Conservation (phyloP, 2,888 invertebrate genomes). For the Scelioninae gen. 1 region DNA sequence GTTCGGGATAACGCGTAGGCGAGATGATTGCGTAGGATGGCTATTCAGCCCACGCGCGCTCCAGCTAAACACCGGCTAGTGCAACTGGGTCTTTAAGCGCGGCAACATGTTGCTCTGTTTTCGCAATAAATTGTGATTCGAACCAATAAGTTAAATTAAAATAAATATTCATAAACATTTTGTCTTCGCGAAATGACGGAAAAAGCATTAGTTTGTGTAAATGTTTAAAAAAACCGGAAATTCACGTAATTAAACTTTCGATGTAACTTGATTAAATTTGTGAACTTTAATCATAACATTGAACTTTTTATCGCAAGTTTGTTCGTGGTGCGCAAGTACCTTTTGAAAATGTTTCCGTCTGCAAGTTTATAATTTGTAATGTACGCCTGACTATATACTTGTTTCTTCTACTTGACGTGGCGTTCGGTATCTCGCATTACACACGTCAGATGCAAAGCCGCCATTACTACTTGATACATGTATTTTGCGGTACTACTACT, state of each 20-base stretch:
- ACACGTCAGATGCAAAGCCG: constrained; percentile 29
- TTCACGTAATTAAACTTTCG: neutral
- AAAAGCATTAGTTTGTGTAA: no score
- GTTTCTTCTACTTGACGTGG: constrained; percentile 30
- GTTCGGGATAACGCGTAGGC: no score
- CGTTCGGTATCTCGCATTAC: constrained; percentile 11
- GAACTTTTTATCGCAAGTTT: neutral
- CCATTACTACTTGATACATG: constrained; percentile 19
- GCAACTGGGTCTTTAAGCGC: neutral
- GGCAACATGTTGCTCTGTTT: constrained; percentile 1
- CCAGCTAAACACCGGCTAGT: neutral
- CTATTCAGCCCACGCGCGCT: neutral
- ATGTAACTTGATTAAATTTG: neutral
- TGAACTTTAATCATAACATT: neutral
- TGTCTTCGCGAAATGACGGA: no score
- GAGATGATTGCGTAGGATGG: neutral
- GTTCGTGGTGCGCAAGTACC: neutral
- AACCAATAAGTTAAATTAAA: neutral
- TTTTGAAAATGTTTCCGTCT: constrained; percentile 1
- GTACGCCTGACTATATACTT: constrained; percentile 28
- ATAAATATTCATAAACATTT: neutral
- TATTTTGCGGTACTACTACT: constrained; percentile 7
- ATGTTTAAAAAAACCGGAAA: no score
- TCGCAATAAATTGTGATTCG: neutral
- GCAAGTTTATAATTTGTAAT: constrained; percentile 6